Conservation (phyloP, 2,888 invertebrate species). For the Lithophane ornitopus region DNA sequence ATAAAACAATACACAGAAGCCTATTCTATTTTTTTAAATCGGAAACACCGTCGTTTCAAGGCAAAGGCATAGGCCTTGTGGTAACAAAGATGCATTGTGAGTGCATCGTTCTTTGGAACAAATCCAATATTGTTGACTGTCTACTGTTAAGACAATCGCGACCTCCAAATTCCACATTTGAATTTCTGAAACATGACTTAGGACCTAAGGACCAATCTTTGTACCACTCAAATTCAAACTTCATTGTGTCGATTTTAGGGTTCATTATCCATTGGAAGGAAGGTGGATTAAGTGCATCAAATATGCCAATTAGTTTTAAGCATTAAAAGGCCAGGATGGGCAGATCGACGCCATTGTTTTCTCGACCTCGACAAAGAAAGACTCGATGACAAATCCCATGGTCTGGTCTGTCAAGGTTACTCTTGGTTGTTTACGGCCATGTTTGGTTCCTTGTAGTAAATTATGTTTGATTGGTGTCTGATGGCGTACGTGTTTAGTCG, state of each 20-base stretch:
- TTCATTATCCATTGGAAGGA: constrained; percentile 49
- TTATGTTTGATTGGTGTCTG: constrained; percentile 67
- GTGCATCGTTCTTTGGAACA: constrained; percentile 84
- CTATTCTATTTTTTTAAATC: constrained; percentile 74
- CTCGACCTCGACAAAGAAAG: constrained; percentile 87
- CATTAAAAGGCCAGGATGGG: constrained; percentile 84
- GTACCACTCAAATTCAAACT: constrained; percentile 49
- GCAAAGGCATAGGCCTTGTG: constrained; percentile 82
- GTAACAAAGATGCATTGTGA: constrained; percentile 89
- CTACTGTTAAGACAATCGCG: constrained; percentile 80
- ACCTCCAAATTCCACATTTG: constrained; percentile 90
- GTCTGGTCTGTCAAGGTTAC: constrained; percentile 86
- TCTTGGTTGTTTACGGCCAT: constrained; percentile 63
- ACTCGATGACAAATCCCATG: constrained; percentile 82
- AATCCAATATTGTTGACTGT: constrained; percentile 88
- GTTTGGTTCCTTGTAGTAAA: constrained; percentile 67
- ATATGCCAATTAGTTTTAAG: constrained; percentile 80
- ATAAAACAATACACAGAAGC: constrained; percentile 77
- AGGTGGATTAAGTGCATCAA: constrained; percentile 69
- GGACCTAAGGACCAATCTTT: constrained; percentile 64
- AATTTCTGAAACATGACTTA: constrained; percentile 72
- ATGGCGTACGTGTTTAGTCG: constrained; percentile 52
- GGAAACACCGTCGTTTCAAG: constrained; percentile 80
- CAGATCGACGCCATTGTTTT: constrained; percentile 83
- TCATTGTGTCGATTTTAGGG: constrained; percentile 27